phyloP scores from a whole-genome alignment of 2,888 invertebrate species.

The Pandemis corylana region DNA sequence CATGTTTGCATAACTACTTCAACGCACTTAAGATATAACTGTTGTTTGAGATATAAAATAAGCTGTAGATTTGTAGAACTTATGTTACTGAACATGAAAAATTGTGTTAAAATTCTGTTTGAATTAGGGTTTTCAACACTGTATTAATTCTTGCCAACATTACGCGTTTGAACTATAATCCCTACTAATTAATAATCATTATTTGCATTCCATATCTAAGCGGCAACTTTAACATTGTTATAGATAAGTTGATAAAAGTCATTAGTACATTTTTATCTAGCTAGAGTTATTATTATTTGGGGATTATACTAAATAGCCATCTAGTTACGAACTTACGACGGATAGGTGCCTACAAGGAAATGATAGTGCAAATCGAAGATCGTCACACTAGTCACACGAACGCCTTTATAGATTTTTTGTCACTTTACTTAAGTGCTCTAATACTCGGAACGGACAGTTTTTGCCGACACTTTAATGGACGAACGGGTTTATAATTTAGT shows the following conservation, averaged over 20 bases:
- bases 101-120: background rate
- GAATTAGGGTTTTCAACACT: background rate
- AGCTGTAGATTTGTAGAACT: background rate
- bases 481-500: background rate
- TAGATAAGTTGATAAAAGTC: constrained; percentile 15
- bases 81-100: background rate
- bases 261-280: constrained; percentile 2
- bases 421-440: background rate
- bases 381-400: background rate
- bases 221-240: background rate
- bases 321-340: background rate
- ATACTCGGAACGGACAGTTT: background rate
- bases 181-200: constrained; percentile 3
- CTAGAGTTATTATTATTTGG: background rate
- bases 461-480: background rate
- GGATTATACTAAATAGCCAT: background rate
- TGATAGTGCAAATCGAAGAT: background rate
- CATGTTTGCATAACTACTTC: background rate
- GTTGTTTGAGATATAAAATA: background rate
- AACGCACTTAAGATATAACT: background rate
- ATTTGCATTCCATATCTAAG: constrained; percentile 8
- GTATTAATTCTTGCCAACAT: background rate
- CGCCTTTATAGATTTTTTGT: background rate
- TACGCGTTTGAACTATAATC: constrained; percentile 1
- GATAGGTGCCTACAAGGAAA: background rate